Percentiles rank a stretch among this genome's conserved stretches.
These are phyloP conservation scores for Asbolus verrucosus DNA, from an alignment of 1,140 invertebrate genomes.

Conservation along the genomic window DNA sequence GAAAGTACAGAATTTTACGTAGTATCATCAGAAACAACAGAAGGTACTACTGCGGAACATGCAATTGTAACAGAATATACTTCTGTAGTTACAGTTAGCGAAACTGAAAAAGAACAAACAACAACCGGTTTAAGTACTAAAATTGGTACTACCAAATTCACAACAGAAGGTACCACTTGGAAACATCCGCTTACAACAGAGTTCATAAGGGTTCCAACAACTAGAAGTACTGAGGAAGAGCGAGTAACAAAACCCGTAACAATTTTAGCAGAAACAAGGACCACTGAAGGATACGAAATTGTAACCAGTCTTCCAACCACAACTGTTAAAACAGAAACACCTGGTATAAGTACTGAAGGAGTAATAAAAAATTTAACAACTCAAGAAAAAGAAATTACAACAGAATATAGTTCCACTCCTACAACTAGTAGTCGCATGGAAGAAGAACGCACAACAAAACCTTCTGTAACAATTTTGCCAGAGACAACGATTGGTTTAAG, in stretches of 20 bases:
- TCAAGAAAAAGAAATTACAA: no score
- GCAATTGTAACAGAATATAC: neutral
- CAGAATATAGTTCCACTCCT: neutral
- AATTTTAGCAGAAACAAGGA: no score
- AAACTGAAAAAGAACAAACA: no score
- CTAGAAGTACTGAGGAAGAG: neutral
- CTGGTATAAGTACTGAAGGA: no score
- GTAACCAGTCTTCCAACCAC: no score
- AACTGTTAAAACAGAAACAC: no score
- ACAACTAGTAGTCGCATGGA: slow-evolving; percentile 15
- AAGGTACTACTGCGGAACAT: neutral
- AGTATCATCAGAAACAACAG: slow-evolving; percentile 6
- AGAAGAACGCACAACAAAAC: slow-evolving; percentile 7
- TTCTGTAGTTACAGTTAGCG: no score
- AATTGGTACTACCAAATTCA: no score
- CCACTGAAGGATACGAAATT: no score
- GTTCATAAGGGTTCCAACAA: neutral
- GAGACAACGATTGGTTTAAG: slow-evolving; percentile 1
- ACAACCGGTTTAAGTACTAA: no score
- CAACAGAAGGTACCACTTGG: no score
- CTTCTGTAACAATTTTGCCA: neutral
- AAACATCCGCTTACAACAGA: neutral
- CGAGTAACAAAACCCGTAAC: neutral
- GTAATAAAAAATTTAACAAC: no score
- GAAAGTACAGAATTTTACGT: slow-evolving; percentile 1